phyloP scores from a whole-genome alignment of 2,797 vertebrate species.

The Sylvia borin region DNA sequence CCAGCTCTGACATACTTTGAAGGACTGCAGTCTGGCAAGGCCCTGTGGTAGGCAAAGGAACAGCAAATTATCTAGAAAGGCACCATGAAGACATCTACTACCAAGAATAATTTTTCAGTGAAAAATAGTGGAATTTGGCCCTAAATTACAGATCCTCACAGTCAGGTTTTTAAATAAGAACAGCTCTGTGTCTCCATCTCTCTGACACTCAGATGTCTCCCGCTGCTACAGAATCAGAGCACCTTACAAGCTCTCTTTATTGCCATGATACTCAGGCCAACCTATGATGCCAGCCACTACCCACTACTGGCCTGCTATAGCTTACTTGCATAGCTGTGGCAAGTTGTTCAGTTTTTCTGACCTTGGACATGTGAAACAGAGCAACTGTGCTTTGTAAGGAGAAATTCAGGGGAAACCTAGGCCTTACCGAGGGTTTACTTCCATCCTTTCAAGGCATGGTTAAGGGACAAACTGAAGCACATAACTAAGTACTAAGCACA shows the following conservation, averaged over 20 bases:
- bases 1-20: conserved; percentile 77
- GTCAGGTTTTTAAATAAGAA: not conserved
- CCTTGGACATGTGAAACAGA: not conserved
- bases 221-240: not conserved
- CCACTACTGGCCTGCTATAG: not conserved
- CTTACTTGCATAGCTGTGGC: not conserved
- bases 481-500: not conserved
- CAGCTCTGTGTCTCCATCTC: not conserved
- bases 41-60: conserved; percentile 70
- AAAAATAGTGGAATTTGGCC: not conserved
- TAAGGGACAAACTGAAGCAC: not conserved
- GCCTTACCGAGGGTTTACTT: not conserved
- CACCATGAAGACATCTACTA: not conserved
- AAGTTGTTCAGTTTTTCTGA: not conserved
- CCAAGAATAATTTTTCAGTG: not conserved
- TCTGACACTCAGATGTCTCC: not conserved
- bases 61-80: not conserved
- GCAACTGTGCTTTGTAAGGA: not conserved
- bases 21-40: conserved; percentile 85
- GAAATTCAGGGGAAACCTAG: not conserved
- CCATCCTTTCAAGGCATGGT: not conserved
- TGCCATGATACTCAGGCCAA: not conserved
- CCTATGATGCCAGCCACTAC: not conserved
- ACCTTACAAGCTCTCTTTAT: not conserved
- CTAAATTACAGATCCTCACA: not conserved